Conservation (phyloP, 2,888 invertebrate species). For the Aspidiotus destructor region DNA sequence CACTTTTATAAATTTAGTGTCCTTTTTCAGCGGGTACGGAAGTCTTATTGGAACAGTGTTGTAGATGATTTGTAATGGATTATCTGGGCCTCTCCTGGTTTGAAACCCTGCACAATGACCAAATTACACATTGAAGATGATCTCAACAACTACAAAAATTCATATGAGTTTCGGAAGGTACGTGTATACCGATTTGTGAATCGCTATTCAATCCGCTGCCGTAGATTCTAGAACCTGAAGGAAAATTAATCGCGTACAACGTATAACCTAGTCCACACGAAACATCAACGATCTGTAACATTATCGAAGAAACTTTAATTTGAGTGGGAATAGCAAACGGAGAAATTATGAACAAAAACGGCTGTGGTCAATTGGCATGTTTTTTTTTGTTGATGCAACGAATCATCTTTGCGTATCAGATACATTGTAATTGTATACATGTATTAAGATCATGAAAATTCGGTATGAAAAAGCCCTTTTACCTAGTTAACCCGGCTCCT, state of each 20-base stretch:
- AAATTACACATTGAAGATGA: constrained; percentile 14
- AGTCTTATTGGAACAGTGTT: constrained; percentile 61
- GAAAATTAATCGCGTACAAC: constrained; percentile 56
- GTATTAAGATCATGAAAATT: too few species aligned
- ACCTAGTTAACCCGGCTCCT: too few species aligned
- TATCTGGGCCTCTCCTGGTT: constrained; percentile 45
- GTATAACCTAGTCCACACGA: constrained; percentile 88
- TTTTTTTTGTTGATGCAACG: too few species aligned
- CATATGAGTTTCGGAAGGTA: background rate
- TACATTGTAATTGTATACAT: too few species aligned
- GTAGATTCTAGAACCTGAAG: constrained; percentile 59
- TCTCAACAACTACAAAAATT: background rate
- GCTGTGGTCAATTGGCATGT: too few species aligned
- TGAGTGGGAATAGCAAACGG: background rate
- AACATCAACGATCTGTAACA: constrained; percentile 52
- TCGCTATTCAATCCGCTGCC: constrained; percentile 88
- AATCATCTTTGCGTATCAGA: too few species aligned
- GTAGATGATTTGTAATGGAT: constrained; percentile 58
- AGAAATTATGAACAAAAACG: background rate
- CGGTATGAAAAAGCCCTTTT: too few species aligned
- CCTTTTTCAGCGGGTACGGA: constrained; percentile 53
- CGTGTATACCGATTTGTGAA: constrained; percentile 68
- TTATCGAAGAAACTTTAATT: constrained; percentile 36
- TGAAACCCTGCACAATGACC: constrained; percentile 42
- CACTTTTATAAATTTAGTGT: constrained; percentile 48